These are phyloP conservation scores for Chouioia cunea DNA, from an alignment of 2,888 invertebrate genomes.

Conservation along the genomic window DNA sequence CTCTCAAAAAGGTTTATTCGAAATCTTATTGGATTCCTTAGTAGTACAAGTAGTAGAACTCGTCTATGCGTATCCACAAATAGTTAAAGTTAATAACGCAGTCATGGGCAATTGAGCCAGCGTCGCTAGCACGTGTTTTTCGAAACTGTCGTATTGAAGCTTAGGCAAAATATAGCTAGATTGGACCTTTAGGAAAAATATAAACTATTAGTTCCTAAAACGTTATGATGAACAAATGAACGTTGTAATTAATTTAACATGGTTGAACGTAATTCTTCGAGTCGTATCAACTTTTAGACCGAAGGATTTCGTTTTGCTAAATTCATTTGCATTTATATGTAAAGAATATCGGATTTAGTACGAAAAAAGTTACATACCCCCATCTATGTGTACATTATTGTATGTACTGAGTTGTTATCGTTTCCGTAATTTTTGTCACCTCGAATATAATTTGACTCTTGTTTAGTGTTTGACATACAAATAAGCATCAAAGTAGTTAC, in stretches of 20 bases:
- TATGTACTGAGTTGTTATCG: conserved; percentile 25
- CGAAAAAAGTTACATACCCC: conserved; percentile 18
- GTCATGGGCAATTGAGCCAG: too few species aligned
- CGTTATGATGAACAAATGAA: conserved; percentile 17
- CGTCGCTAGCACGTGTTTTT: too few species aligned
- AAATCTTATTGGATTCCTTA: too few species aligned
- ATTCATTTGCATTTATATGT: conserved; percentile 36
- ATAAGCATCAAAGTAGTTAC: background rate
- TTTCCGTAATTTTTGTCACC: background rate
- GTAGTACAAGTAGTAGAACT: too few species aligned
- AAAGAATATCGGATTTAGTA: background rate
- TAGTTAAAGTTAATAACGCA: too few species aligned
- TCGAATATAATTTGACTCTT: conserved; percentile 6
- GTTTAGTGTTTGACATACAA: background rate
- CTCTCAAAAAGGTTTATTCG: too few species aligned
- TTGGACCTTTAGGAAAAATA: too few species aligned
- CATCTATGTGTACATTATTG: background rate
- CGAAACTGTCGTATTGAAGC: too few species aligned
- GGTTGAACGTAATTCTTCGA: background rate
- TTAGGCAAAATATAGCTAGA: too few species aligned
- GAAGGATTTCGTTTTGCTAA: conserved; percentile 33
- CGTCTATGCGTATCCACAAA: too few species aligned
- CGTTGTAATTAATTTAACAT: conserved; percentile 14
- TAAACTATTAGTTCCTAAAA: conserved; percentile 16
- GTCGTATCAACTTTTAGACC: background rate